phyloP scores from a whole-genome alignment of 2,888 invertebrate genomes.

The Notodromas monacha region DNA sequence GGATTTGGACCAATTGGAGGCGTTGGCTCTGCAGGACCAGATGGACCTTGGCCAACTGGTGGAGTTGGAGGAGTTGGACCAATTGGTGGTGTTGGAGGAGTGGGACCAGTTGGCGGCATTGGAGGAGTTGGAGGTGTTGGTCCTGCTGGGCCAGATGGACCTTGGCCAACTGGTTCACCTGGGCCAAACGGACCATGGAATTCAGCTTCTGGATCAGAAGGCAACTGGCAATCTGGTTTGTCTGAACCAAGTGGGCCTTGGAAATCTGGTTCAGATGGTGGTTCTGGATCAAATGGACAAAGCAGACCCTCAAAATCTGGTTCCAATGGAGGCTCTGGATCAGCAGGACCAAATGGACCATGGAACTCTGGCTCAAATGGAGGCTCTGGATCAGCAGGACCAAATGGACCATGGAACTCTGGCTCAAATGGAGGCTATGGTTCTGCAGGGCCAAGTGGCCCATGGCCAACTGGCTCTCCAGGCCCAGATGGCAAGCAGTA shows the following conservation, averaged over 20 bases:
- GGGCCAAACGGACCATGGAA: neutral
- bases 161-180: neutral
- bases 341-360: constrained; percentile 7
- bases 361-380: constrained; percentile 7
- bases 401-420: constrained; percentile 8
- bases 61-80: constrained; percentile 6
- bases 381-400: constrained; percentile 7
- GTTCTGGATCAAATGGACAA: constrained; percentile 5
- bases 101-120: constrained; percentile 2
- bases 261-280: constrained; percentile 6
- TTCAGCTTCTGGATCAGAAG: neutral
- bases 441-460: constrained; percentile 6
- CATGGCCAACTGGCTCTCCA: constrained; percentile 5
- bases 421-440: constrained; percentile 8
- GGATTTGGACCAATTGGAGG: constrained; percentile 6
- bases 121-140: no score
- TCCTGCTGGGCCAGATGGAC: neutral
- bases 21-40: constrained; percentile 6
- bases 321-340: constrained; percentile 6
- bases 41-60: constrained; percentile 1
- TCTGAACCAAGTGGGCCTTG: constrained; percentile 2
- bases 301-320: no score
- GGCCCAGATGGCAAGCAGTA: neutral
- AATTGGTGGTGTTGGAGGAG: constrained; percentile 5
- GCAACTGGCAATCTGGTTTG: constrained; percentile 6